phyloP scores from a whole-genome alignment of 1,140 invertebrate genomes.

The Anastrepha obliqua region DNA sequence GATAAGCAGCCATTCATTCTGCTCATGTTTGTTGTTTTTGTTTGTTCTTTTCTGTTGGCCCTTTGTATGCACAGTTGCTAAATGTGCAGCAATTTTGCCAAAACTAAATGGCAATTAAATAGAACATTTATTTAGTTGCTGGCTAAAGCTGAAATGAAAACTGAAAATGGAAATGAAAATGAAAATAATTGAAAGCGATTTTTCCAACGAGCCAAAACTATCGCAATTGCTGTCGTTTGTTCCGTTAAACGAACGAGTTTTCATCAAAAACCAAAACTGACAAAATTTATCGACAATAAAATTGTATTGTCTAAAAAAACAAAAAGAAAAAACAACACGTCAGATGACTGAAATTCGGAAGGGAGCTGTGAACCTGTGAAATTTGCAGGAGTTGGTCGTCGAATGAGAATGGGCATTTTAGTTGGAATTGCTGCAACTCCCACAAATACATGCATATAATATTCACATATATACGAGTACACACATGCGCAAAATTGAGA shows the following conservation, averaged over 20 bases:
- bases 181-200: constrained; percentile 53
- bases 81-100: constrained; percentile 40
- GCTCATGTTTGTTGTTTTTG: background rate
- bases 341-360: background rate
- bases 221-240: background rate
- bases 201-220: constrained; percentile 32
- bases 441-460: too few relatives aligned
- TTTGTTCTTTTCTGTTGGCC: background rate
- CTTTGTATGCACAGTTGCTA: background rate
- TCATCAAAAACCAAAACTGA: constrained; percentile 30
- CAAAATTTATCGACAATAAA: background rate
- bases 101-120: constrained; percentile 52
- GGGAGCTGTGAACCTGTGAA: too few relatives aligned
- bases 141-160: constrained; percentile 16
- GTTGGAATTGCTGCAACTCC: too few relatives aligned
- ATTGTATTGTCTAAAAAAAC: background rate
- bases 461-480: too few relatives aligned
- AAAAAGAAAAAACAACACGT: background rate
- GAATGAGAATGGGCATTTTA: too few relatives aligned
- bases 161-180: constrained; percentile 48
- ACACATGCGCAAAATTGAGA: too few relatives aligned
- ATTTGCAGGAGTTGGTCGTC: too few relatives aligned
- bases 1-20: background rate
- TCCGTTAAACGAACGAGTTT: background rate
- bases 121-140: constrained; percentile 39